phyloP scores from a whole-genome alignment of 1,140 invertebrate genomes.

The Portunus trituberculatus region DNA sequence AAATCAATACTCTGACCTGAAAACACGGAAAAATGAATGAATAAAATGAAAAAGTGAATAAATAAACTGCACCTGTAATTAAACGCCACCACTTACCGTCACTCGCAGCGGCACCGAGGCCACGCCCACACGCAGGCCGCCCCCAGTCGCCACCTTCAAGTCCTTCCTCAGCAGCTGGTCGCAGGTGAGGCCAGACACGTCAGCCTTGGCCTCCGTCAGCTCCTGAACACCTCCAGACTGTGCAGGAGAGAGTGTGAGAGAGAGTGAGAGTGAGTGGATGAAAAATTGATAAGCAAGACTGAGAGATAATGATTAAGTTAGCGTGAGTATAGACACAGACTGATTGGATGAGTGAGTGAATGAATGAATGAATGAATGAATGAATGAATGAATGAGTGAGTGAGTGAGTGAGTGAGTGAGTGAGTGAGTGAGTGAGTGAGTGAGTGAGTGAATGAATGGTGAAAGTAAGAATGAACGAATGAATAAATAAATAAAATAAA shows the following conservation, averaged over 20 bases:
- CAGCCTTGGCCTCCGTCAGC: slow-evolving; percentile 47
- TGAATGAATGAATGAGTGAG: no score
- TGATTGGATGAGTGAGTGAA: not conserved
- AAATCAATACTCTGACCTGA: no score
- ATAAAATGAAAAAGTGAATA: not conserved
- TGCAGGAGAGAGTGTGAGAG: not conserved
- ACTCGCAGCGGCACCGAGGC: slow-evolving; percentile 48
- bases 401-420: no score
- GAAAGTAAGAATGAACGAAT: no score
- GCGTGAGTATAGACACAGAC: no score
- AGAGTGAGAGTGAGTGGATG: no score
- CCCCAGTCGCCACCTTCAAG: slow-evolving; percentile 45
- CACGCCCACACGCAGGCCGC: not conserved
- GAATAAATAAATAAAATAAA: no score
- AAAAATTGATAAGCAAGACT: not conserved
- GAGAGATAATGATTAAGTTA: no score
- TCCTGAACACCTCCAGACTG: slow-evolving; percentile 43
- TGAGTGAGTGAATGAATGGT: no score
- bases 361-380: not conserved
- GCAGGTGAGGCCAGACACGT: slow-evolving; percentile 57
- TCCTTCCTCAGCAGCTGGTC: slow-evolving; percentile 68
- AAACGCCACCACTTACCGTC: not conserved
- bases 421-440: no score
- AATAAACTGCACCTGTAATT: no score
- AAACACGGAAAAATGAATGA: not conserved